These are phyloP conservation scores for Mustela nigripes DNA, from an alignment of 2,113 vertebrate species.

Conservation along the genomic window DNA sequence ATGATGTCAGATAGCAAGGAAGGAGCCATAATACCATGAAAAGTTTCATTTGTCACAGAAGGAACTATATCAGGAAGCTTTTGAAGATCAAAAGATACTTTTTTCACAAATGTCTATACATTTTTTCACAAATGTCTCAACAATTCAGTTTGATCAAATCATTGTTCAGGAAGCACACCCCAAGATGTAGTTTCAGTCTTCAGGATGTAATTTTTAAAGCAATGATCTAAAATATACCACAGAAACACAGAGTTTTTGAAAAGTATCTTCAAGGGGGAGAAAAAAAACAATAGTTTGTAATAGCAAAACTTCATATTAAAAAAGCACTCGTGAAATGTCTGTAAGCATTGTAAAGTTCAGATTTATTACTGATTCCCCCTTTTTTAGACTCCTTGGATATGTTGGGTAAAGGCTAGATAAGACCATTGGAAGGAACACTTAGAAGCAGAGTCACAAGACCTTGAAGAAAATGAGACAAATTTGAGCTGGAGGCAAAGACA, in stretches of 20 bases:
- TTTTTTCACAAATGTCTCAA: constrained; percentile 69
- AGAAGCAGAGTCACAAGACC: background rate
- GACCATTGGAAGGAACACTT: background rate
- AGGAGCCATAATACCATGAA: background rate
- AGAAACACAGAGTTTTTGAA: background rate
- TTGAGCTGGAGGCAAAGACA: background rate
- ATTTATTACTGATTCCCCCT: background rate
- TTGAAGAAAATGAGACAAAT: background rate
- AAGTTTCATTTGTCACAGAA: constrained; percentile 43
- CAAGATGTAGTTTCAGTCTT: constrained; percentile 36
- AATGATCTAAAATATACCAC: constrained; percentile 27
- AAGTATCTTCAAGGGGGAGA: constrained; percentile 1
- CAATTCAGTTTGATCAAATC: constrained; percentile 73
- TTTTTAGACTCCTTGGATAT: background rate
- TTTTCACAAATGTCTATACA: constrained; percentile 69
- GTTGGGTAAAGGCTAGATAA: background rate
- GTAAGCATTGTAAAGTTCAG: constrained; percentile 25
- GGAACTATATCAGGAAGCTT: background rate
- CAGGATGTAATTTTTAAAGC: background rate
- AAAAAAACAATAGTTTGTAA: constrained; percentile 34
- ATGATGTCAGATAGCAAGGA: background rate
- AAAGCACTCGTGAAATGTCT: constrained; percentile 33
- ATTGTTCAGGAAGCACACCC: constrained; percentile 35
- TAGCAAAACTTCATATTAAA: constrained; percentile 33
- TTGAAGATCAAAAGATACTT: constrained; percentile 65